Percentiles rank a stretch among this genome's conserved stretches.
Evolutionary conservation across 2,113 vertebrate genomes (phyloP).

Genomic region (Myanophis thanlyinensis): DNA sequence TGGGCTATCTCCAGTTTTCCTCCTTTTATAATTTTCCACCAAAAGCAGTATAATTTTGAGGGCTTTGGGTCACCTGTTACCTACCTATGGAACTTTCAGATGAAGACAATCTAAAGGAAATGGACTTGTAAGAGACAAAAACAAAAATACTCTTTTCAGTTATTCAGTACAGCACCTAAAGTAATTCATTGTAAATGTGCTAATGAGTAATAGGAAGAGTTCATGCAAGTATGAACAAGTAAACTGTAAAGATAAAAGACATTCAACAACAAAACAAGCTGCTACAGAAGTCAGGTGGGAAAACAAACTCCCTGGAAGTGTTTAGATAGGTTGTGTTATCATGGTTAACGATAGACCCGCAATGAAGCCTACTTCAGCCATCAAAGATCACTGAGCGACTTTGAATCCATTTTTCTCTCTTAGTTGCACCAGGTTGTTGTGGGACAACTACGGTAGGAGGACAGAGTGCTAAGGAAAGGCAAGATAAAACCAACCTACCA

Average conservation of each 20-base stretch:
- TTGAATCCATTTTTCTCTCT: background rate
- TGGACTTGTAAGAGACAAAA: background rate
- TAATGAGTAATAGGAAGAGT: background rate
- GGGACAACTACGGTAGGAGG: background rate
- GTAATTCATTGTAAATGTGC: background rate
- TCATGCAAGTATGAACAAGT: background rate
- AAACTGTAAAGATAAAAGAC: background rate
- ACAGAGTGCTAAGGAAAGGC: background rate
- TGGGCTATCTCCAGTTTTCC: background rate
- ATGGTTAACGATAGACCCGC: background rate
- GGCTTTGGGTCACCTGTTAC: background rate
- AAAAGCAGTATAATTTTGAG: background rate
- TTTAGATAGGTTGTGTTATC: background rate
- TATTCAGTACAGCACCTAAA: background rate
- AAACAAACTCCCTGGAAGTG: background rate
- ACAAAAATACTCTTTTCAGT: background rate
- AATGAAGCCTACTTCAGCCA: background rate
- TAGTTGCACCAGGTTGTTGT: background rate
- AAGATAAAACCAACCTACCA: background rate
- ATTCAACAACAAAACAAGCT: background rate
- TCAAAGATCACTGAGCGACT: background rate
- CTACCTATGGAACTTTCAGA: background rate
- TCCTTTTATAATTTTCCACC: background rate
- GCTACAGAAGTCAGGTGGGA: background rate
- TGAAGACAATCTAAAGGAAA: background rate